Conservation (phyloP, 2,888 invertebrate species). For the Drosophila antonietae region DNA sequence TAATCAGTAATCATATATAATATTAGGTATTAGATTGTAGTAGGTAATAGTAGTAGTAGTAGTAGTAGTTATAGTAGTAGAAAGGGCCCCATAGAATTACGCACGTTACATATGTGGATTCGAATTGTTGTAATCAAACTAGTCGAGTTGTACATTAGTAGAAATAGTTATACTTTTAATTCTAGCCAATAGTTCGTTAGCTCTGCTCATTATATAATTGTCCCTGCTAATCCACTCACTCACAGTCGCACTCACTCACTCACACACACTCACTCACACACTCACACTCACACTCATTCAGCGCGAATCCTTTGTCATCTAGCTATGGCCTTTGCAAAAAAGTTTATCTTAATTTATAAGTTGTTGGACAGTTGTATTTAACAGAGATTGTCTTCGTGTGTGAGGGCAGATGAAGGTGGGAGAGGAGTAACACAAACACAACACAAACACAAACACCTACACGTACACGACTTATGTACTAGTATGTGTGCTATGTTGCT, state of each 20-base stretch:
- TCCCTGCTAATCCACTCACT: constrained; percentile 18
- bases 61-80: constrained; percentile 2
- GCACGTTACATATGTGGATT: constrained; percentile 71
- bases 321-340: constrained; percentile 38
- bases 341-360: constrained; percentile 39
- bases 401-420: constrained; percentile 4
- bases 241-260: constrained; percentile 7
- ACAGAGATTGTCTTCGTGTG: constrained; percentile 73
- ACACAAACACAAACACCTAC: constrained; percentile 10
- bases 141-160: constrained; percentile 42
- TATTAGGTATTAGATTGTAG: constrained; percentile 25
- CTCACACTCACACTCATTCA: constrained; percentile 16
- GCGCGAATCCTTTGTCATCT: constrained; percentile 29
- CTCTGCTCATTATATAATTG: constrained; percentile 9
- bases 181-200: constrained; percentile 51
- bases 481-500: constrained; percentile 31
- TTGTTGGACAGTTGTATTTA: constrained; percentile 44
- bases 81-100: constrained; percentile 72
- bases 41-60: constrained; percentile 23
- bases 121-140: constrained; percentile 65
- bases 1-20: constrained; percentile 40
- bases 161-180: constrained; percentile 34
- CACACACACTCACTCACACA: background rate
- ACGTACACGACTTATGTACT: constrained; percentile 28
- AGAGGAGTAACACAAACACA: constrained; percentile 14